Conservation (phyloP, 2,113 vertebrate genomes). For the Podiceps cristatus region DNA sequence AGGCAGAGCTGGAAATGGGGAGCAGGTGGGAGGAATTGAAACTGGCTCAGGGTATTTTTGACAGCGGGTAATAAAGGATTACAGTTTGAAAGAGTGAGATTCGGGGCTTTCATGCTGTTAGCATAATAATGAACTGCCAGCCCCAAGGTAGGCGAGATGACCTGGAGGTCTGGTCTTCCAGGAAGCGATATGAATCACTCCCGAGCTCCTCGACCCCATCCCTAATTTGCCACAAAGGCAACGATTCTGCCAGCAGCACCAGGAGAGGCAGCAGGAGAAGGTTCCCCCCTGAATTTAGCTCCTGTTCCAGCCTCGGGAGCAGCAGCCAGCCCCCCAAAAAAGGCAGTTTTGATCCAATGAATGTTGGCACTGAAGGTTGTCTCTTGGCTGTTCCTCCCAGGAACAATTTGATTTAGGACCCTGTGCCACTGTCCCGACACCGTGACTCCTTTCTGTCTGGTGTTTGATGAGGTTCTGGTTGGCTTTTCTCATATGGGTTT, state of each 20-base stretch:
- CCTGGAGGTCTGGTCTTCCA: not conserved
- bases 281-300: not conserved
- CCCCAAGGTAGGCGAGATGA: not conserved
- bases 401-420: not conserved
- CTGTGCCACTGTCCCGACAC: not conserved
- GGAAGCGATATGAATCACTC: not conserved
- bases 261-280: not conserved
- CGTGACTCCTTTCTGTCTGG: not conserved
- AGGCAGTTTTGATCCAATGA: not conserved
- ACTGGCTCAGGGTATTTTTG: not conserved
- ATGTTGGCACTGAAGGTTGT: not conserved
- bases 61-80: conserved; percentile 34
- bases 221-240: not conserved
- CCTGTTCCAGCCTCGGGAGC: not conserved
- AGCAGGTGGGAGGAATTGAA: conserved; percentile 49
- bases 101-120: not conserved
- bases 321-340: not conserved
- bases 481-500: not conserved
- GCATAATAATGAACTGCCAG: not conserved
- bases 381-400: not conserved
- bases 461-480: not conserved
- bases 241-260: not conserved
- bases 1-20: not conserved
- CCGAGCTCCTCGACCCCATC: not conserved
- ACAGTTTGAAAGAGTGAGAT: not conserved